These are phyloP conservation scores for Ditylenchus weischeri DNA, from an alignment of 2,888 invertebrate genomes.

Conservation along the genomic window DNA sequence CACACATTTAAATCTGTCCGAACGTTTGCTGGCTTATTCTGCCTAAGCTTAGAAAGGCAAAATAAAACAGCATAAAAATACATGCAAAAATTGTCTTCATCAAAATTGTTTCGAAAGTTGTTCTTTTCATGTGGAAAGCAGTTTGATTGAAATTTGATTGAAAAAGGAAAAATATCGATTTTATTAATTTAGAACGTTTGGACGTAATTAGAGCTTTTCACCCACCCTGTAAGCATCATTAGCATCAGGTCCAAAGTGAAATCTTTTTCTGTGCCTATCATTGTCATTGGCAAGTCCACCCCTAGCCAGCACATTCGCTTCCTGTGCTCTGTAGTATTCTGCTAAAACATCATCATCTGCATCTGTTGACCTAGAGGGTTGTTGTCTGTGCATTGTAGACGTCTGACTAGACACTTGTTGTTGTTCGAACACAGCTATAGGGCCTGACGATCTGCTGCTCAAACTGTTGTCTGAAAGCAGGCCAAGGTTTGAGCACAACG, in stretches of 20 bases:
- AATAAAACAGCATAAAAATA: no score
- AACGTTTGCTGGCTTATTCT: no score
- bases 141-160: no score
- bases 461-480: slow-evolving; percentile 9
- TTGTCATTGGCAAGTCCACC: not conserved
- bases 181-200: no score
- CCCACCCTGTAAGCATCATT: not conserved
- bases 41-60: no score
- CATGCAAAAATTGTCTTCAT: no score
- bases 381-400: not conserved
- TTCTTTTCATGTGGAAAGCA: no score
- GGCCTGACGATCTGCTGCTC: slow-evolving; percentile 13
- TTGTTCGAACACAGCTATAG: slow-evolving; percentile 7
- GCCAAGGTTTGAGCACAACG: slow-evolving; percentile 29
- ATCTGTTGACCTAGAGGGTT: not conserved
- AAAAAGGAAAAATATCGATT: no score
- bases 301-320: not conserved
- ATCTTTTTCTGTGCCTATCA: not conserved
- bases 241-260: not conserved
- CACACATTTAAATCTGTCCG: no score
- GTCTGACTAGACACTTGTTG: slow-evolving; percentile 8
- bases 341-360: slow-evolving; percentile 11
- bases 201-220: no score
- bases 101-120: no score
- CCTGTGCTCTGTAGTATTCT: slow-evolving; percentile 2